phyloP scores from a whole-genome alignment of 2,888 invertebrate genomes.

The Chloroclysta siterata region DNA sequence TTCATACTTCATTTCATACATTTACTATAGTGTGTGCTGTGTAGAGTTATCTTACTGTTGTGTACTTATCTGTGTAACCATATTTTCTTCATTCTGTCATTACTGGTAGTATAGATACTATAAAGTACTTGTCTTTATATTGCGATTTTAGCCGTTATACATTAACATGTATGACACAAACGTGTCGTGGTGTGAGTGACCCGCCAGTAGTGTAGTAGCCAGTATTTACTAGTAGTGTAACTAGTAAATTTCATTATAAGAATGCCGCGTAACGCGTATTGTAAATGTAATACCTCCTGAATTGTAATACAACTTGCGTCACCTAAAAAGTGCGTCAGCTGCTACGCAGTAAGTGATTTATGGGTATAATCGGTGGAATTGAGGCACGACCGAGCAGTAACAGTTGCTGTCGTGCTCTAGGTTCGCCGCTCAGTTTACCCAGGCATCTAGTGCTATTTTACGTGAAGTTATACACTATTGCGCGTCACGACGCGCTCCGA shows the following conservation, averaged over 20 bases:
- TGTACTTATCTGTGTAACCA: neutral
- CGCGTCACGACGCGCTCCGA: neutral
- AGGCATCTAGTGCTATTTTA: no score
- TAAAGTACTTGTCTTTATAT: neutral
- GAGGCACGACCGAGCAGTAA: no score
- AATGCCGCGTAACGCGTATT: neutral
- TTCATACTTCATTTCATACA: neutral
- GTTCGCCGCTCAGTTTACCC: no score
- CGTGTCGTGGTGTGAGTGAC: neutral
- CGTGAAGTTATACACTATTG: neutral
- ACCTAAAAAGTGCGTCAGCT: no score
- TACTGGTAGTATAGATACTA: neutral
- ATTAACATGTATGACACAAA: no score
- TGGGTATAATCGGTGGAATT: no score
- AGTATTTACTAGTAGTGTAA: no score
- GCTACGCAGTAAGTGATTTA: no score
- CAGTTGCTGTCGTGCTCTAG: no score
- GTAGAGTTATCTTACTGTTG: neutral
- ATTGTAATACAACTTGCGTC: no score
- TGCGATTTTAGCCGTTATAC: neutral
- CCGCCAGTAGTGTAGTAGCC: neutral
- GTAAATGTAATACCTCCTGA: no score
- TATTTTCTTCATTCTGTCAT: constrained; percentile 1
- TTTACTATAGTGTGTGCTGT: neutral
- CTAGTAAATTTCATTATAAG: neutral